Base-by-base conservation (phyloP, 2,888 invertebrate species). In the Crematogaster levior region DNA sequence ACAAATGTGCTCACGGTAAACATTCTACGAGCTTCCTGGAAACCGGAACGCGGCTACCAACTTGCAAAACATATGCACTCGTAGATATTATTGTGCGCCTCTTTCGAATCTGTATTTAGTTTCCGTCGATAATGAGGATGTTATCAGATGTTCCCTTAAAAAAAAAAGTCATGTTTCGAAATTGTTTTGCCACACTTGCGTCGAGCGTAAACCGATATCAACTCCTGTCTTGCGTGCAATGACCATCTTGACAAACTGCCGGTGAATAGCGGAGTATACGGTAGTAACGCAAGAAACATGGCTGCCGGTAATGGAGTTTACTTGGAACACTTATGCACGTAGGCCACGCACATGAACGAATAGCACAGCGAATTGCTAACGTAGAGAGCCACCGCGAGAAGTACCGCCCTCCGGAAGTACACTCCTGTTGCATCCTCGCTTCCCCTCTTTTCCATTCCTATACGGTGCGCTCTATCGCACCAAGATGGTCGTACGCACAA, bases 331-430 rank as follows among this genome's bases (percentile, higher is more conserved):
- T 91, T 65, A 84, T 84, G 88, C 88, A 85, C 84, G 84, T 87
- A 85, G 85, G 84, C 86, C 87, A 89, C 88, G 87, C 85, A 82
- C 86, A 81, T 85, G 83, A 81, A 84, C 86, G 74, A 80, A 83
- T 75, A 65, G 88, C 66, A 37, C 18, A 66, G 86, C 85, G 85
- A 88, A 89, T 89, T 84, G 85, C 84, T 74, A 79, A 74, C 70
- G 48, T 65, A 81, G 66, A 70, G 79, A 85, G 68, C 63, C 82
- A 82, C 68, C 56, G 27, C 60, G 68, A 68, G 60, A 68, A 84
- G 92, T 89, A 91, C 92, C 92, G 92, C 92, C 92, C 92, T 91
- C 91, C 92, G 92, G 92, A 92, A 92, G 90, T 91, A 84, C 86
- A 90, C 89, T 88, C 88, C 88, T 91, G 88, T 89, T 87, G 88